Evolutionary conservation across 2,888 invertebrate genomes (phyloP).

Genomic region (Tenthredo notha): DNA sequence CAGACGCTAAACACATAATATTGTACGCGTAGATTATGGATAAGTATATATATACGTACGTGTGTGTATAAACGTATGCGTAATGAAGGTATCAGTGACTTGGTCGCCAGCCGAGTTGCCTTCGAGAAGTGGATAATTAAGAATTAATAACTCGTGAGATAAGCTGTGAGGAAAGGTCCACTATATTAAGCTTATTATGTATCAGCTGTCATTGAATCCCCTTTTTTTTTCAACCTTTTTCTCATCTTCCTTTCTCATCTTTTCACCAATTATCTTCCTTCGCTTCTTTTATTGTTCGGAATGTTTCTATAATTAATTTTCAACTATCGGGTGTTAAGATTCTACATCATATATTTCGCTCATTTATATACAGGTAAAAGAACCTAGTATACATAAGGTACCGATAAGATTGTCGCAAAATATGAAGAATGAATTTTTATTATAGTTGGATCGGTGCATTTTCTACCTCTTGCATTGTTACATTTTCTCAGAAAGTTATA

Average conservation of each 20-base stretch:
- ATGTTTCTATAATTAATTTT: conserved; percentile 52
- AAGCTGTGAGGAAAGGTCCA: conserved; percentile 14
- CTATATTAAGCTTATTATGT: conserved; percentile 53
- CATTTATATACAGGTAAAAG: not conserved
- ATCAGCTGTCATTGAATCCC: conserved; percentile 42
- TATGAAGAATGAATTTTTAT: not conserved
- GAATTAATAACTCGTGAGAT: conserved; percentile 55
- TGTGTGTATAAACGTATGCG: not conserved
- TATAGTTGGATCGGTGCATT: not conserved
- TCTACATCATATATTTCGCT: not conserved
- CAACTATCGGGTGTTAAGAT: not conserved
- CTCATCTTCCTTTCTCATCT: not conserved
- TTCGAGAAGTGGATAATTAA: conserved; percentile 45
- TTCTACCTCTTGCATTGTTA: not conserved
- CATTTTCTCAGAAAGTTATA: conserved; percentile 14
- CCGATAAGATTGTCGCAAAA: not conserved
- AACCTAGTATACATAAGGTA: not conserved
- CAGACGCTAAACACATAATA: conserved; percentile 10
- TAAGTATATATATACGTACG: not conserved
- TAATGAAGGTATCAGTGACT: conserved; percentile 30
- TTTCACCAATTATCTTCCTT: conserved; percentile 37
- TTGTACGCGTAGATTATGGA: conserved; percentile 22
- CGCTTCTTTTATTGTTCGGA: conserved; percentile 26
- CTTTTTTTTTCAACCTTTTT: conserved; percentile 11
- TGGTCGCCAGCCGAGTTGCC: conserved; percentile 2